A percentile compares a stretch with the other conserved stretches of the same genome.
Evolutionary conservation across 1,140 invertebrate genomes (phyloP).

Genomic region (Augochlora pura): DNA sequence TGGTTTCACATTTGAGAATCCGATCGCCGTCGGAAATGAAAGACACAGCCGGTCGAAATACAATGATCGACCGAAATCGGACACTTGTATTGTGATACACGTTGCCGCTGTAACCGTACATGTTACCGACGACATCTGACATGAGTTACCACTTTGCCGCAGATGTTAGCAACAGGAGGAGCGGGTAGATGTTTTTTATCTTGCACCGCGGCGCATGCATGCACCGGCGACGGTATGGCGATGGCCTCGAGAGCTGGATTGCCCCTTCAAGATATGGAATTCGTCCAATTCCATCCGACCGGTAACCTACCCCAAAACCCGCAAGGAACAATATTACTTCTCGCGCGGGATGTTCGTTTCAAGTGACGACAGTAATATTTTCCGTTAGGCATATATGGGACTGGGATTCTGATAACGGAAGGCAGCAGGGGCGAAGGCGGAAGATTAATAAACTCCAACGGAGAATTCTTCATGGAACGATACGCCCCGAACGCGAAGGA

Average conservation of each 20-base stretch:
- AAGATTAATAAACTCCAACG: slow-evolving; percentile 89
- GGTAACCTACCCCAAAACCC: slow-evolving; percentile 75
- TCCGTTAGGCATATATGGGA: slow-evolving; percentile 87
- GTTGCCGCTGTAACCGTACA: too few relatives aligned
- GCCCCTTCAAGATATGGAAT: slow-evolving; percentile 90
- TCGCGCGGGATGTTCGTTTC: not conserved
- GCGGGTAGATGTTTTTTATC: slow-evolving; percentile 89
- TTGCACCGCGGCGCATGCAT: slow-evolving; percentile 92
- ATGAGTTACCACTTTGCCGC: not conserved
- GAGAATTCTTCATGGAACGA: slow-evolving; percentile 92
- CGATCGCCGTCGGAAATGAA: too few relatives aligned
- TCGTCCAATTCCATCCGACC: slow-evolving; percentile 94
- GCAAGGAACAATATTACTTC: not conserved
- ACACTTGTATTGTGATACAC: too few relatives aligned
- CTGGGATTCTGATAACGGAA: slow-evolving; percentile 93
- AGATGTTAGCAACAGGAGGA: slow-evolving; percentile 83
- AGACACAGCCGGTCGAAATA: too few relatives aligned
- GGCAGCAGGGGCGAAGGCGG: slow-evolving; percentile 91
- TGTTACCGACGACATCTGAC: too few relatives aligned
- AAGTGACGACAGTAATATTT: not conserved
- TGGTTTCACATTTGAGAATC: too few relatives aligned
- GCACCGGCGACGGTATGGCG: slow-evolving; percentile 92
- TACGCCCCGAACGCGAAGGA: slow-evolving; percentile 94
- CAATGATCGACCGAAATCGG: too few relatives aligned
- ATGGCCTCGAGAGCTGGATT: slow-evolving; percentile 89